Percentiles rank a stretch among this genome's conserved stretches.
Conservation (phyloP, 1,140 invertebrate genomes). For the Saccostrea glomerata region DNA sequence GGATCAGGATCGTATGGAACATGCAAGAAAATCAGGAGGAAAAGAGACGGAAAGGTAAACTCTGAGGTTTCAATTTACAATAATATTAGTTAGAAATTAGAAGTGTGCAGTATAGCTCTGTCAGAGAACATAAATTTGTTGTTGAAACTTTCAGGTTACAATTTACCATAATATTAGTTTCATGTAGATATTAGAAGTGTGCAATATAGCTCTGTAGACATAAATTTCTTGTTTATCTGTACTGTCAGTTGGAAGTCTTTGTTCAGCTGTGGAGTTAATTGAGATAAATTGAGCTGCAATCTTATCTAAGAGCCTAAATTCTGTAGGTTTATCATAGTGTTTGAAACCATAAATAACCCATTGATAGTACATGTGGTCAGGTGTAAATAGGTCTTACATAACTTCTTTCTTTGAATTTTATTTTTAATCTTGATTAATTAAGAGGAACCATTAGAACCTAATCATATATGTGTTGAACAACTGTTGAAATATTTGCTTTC, state of each 20-base stretch:
- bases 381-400: constrained; percentile 11
- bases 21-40: constrained; percentile 77
- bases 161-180: not conserved
- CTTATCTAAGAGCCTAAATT: not conserved
- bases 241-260: not conserved
- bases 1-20: constrained; percentile 78
- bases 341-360: not conserved
- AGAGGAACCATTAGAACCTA: not conserved
- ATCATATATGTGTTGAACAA: not conserved
- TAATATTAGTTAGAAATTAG: not conserved
- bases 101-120: not conserved
- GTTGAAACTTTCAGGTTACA: not conserved
- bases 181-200: not conserved
- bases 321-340: too few species aligned
- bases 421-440: constrained; percentile 9
- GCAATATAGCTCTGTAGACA: not conserved
- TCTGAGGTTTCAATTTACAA: not conserved
- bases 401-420: not conserved
- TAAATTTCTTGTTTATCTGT: not conserved
- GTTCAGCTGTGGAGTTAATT: not conserved
- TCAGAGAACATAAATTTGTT: not conserved
- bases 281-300: not conserved
- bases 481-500: not conserved
- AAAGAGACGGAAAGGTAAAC: constrained; percentile 77
- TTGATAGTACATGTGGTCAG: not conserved